phyloP scores from a whole-genome alignment of 2,113 vertebrate genomes.

The Haplochromis burtoni region DNA sequence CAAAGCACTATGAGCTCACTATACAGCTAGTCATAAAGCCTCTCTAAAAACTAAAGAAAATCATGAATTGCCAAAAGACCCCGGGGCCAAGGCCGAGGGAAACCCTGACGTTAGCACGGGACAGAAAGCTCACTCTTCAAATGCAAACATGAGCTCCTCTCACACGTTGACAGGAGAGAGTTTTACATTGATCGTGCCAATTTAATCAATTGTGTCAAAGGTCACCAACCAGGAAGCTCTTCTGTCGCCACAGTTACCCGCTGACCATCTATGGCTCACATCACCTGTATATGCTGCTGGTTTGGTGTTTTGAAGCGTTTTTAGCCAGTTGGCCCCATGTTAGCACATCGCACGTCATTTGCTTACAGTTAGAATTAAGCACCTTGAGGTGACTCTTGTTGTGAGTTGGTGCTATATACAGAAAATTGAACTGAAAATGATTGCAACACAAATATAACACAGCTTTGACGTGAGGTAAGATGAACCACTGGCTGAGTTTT shows the following conservation, averaged over 20 bases:
- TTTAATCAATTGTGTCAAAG: neutral
- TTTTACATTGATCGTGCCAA: neutral
- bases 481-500: fast-evolving
- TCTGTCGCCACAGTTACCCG: fast-evolving
- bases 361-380: neutral
- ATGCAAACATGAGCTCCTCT: fast-evolving
- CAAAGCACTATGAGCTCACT: neutral
- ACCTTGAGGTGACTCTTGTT: neutral
- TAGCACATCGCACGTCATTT: neutral
- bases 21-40: neutral
- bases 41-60: neutral
- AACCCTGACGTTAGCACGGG: neutral
- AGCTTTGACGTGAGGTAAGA: neutral
- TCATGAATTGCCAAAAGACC: fast-evolving
- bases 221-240: neutral
- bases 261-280: neutral
- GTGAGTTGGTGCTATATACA: neutral
- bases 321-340: neutral
- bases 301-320: fast-evolving
- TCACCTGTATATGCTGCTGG: neutral
- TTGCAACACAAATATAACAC: neutral
- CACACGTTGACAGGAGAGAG: neutral
- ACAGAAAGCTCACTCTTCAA: neutral
- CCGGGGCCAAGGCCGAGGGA: neutral
- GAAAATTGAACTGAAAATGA: fast-evolving